Percentiles rank a stretch among this genome's conserved stretches.
These are phyloP conservation scores for Barnardius zonarius DNA, from an alignment of 2,113 vertebrate species.

Conservation along the genomic window DNA sequence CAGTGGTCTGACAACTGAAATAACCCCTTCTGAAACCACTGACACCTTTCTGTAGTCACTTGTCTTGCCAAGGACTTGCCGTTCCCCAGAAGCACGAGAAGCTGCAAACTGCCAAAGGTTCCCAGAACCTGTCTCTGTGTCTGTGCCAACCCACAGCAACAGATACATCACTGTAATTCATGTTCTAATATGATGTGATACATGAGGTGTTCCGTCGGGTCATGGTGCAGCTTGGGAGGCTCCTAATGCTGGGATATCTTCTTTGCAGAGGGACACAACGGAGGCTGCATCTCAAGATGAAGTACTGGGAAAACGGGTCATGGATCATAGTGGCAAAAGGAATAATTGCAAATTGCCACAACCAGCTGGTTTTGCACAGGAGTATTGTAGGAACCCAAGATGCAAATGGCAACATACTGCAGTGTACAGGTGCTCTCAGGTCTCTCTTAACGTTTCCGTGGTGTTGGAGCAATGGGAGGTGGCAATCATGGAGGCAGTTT, in stretches of 20 bases:
- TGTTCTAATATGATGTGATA: not conserved
- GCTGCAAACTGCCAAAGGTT: not conserved
- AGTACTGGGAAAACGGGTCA: not conserved
- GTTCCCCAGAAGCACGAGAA: not conserved
- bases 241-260: not conserved
- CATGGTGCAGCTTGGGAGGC: not conserved
- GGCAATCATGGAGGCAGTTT: not conserved
- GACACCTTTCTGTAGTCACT: not conserved
- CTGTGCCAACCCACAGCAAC: not conserved
- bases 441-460: not conserved
- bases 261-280: not conserved
- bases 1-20: not conserved
- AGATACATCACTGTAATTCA: not conserved
- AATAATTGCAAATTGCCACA: not conserved
- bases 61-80: not conserved
- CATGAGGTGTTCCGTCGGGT: not conserved
- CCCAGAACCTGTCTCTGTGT: not conserved
- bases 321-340: not conserved
- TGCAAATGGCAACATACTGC: rapidly evolving
- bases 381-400: not conserved
- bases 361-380: not conserved
- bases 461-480: not conserved
- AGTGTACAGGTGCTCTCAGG: not conserved
- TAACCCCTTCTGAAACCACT: not conserved
- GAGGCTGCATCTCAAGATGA: not conserved